Base-by-base conservation (phyloP, 2,888 invertebrate genomes). In the Drosophila birchii region DNA sequence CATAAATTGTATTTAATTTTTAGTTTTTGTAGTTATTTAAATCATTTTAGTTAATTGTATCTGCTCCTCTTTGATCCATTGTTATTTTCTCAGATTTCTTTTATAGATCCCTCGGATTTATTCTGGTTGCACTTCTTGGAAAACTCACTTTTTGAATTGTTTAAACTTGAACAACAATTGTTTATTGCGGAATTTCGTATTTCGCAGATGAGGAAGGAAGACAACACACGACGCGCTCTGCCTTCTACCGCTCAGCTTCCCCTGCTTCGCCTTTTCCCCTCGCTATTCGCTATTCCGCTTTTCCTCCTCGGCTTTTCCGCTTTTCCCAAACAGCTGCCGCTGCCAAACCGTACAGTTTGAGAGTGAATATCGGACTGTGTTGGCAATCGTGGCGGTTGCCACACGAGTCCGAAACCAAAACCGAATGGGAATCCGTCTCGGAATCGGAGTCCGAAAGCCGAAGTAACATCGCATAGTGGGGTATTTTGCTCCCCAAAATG, bases 291-390 rank as follows among this genome's bases (percentile, higher is more conserved):
- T 51, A 51, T 51, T 51, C 51, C 51, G 57, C 63, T 67, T 63
- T 55, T 68, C 64, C 64, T 49, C 47, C 53, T 47, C 64, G 61
- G 61, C 43, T 63, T 63, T 68, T 73, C 69, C 78, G 78, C 70
- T 76, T 71, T 47, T 43, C 62, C 51, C 51, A 47, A 51, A 51
- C 51, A 61, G 72, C 73, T 78, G 67, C 54, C 82, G 78, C 87
- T 73, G 74, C 69, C 89, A 87, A 91, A 92, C 92, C 92, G 90
- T 91, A 91, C 91, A 91, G 91, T 91, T 91, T 91, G 91, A 91
- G 91, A 90, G 92, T 92, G 91, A 90, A 91, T 91, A 91, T 92
- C 55, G 41, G 55, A 56, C 92, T 67, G 62, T 34, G 49, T 51
- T 51, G 32, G 49, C 49, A 29, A 51, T 49, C 34, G 29, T 32